phyloP scores from a whole-genome alignment of 2,797 vertebrate genomes.

The Crenichthys baileyi region DNA sequence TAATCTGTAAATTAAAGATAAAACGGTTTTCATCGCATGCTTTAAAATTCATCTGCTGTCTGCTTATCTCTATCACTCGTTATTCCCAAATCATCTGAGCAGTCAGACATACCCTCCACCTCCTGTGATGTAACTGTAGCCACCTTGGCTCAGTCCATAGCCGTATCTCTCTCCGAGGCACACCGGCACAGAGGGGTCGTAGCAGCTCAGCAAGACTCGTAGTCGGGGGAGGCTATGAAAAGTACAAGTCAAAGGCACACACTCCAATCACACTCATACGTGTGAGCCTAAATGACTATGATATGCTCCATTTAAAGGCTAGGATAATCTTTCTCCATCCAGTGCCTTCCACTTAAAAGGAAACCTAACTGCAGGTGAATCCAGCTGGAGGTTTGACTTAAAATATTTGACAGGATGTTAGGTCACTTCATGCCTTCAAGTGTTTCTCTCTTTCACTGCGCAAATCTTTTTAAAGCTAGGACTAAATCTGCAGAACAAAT shows the following conservation, averaged over 20 bases:
- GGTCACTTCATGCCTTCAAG: constrained; percentile 28
- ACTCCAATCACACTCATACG: constrained; percentile 24
- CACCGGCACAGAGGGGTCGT: constrained; percentile 85
- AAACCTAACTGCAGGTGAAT: constrained; percentile 45
- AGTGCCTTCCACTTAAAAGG: constrained; percentile 44
- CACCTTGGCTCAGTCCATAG: constrained; percentile 92
- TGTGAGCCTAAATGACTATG: constrained; percentile 11
- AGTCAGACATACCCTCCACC: constrained; percentile 91
- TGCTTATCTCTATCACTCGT: constrained; percentile 40
- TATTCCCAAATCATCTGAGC: constrained; percentile 36
- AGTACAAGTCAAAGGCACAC: constrained; percentile 44
- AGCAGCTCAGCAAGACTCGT: constrained; percentile 91
- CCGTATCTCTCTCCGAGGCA: constrained; percentile 95
- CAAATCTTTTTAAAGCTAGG: constrained; percentile 25
- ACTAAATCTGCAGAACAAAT: constrained; percentile 27
- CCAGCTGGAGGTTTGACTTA: constrained; percentile 45
- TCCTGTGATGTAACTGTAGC: constrained; percentile 97
- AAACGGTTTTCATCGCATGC: constrained; percentile 50
- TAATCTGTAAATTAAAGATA: constrained; percentile 63
- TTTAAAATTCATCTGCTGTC: constrained; percentile 36
- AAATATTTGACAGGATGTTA: constrained; percentile 43
- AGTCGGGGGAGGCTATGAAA: constrained; percentile 87
- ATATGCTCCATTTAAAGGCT: constrained; percentile 39
- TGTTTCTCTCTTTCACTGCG: constrained; percentile 14
- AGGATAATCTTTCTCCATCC: constrained; percentile 45